Evolutionary conservation across 1,140 invertebrate species (phyloP), one percentile per base, ranked within the genome.

Genomic region (Drosophila biarmipes): DNA sequence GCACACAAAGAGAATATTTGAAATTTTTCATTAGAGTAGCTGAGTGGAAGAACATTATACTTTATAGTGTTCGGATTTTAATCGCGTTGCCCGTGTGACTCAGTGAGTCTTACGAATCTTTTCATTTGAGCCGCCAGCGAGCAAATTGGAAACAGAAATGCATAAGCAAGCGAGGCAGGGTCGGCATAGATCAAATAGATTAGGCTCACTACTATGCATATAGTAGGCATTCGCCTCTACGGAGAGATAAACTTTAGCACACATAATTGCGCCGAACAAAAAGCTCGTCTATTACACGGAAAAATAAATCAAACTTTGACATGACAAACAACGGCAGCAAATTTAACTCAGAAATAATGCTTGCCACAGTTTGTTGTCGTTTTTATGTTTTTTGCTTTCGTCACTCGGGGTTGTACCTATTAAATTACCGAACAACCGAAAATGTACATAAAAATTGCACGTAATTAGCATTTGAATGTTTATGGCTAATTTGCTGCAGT

Each of bases 291-390:
- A 82, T 77, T 80, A 38, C 73, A 62, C 73, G 81, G 80, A 80
- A 85, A 84, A 85, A 85, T 89, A 89, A 89, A 89, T 89, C 84
- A 89, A 84, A 77, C 48, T 80, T 89, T 80, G 84, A 89, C 84
- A 80, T 84, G 72, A 59, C 56, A 51, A 54, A 38, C 59, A 75
- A 54, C 67, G 21, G 31, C 55, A 49, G 42, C 51, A 59, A 56
- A 61, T 58, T 43, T 69, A 37, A 74, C 71, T 73, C 35, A 46
- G 66, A 46, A 58, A 78, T 71, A 78, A 69, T 71, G 55, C 51
- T 48, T 57, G 78, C 56, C 61, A 57, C 73, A 76, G 34, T 61
- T 85, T 35, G 64, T 42, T 66, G 55, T 43, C 46, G 34, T 24
- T 48, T 24, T 24, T 24, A 14, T 43, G 8, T 45, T 27, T 45